A percentile compares a stretch with the other conserved stretches of the same genome.
Evolutionary conservation across 2,888 invertebrate species (phyloP).

Genomic region (Xanthorhoe designata): DNA sequence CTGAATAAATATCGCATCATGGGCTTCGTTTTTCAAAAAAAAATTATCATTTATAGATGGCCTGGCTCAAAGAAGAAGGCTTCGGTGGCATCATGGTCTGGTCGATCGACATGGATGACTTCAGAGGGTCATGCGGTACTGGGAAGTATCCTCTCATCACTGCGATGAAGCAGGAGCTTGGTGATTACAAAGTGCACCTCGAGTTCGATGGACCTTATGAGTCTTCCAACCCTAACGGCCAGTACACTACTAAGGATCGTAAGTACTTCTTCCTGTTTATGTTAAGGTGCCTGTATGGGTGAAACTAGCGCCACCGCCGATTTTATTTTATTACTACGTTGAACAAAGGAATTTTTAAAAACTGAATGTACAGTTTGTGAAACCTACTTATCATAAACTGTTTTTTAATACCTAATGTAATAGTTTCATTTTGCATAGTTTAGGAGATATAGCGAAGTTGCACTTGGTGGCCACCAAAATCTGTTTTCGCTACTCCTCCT

Average conservation of each 20-base stretch:
- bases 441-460: too few relatives aligned
- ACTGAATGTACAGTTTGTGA: too few relatives aligned
- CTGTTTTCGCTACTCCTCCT: too few relatives aligned
- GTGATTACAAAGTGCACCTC: conserved; percentile 92
- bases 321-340: too few relatives aligned
- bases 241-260: conserved; percentile 96
- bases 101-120: conserved; percentile 99
- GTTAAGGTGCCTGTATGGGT: too few relatives aligned
- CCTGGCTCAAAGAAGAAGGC: conserved; percentile 97
- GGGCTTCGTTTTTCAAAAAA: not conserved
- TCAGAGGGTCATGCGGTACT: conserved; percentile 94
- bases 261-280: conserved; percentile 85
- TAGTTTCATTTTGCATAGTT: too few relatives aligned
- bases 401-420: too few relatives aligned
- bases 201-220: conserved; percentile 96
- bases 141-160: conserved; percentile 96
- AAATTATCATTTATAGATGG: conserved; percentile 87
- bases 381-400: too few relatives aligned
- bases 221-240: conserved; percentile 88
- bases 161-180: conserved; percentile 94
- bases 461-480: too few relatives aligned
- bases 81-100: conserved; percentile 98
- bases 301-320: too few relatives aligned
- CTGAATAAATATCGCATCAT: too few relatives aligned
- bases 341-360: too few relatives aligned